phyloP scores from a whole-genome alignment of 2,113 vertebrate genomes.

The Lycocorax pyrrhopterus region DNA sequence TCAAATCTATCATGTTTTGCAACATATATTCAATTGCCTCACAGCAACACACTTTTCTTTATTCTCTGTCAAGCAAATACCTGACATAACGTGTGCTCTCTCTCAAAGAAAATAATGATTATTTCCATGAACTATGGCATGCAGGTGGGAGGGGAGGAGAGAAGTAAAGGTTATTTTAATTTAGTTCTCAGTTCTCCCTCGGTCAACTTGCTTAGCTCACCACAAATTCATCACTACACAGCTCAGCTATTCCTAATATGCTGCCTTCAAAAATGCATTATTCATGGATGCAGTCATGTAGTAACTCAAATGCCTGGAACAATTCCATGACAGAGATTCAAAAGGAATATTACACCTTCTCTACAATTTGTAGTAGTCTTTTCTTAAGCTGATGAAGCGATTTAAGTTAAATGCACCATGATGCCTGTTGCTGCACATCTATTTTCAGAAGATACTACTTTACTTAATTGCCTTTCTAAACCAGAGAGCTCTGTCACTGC shows the following conservation, averaged over 20 bases:
- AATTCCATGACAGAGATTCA: not conserved
- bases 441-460: not conserved
- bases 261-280: not conserved
- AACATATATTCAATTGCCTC: not conserved
- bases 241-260: not conserved
- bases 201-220: not conserved
- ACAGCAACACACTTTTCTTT: not conserved
- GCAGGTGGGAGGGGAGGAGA: not conserved
- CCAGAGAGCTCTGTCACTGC: not conserved
- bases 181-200: not conserved
- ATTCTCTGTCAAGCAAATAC: not conserved
- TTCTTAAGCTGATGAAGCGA: not conserved
- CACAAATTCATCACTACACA: not conserved
- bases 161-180: constrained; percentile 5
- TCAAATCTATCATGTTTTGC: constrained; percentile 11
- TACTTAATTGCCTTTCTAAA: not conserved
- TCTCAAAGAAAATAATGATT: not conserved
- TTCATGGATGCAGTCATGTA: not conserved
- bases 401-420: not conserved
- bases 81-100: not conserved
- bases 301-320: not conserved
- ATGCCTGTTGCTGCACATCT: not conserved
- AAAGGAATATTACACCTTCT: not conserved
- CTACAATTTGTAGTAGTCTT: not conserved
- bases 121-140: not conserved